A percentile compares a stretch with the other conserved stretches of the same genome.
phyloP scores from a whole-genome alignment of 2,888 invertebrate genomes.

The Drosophila prostipennis region DNA sequence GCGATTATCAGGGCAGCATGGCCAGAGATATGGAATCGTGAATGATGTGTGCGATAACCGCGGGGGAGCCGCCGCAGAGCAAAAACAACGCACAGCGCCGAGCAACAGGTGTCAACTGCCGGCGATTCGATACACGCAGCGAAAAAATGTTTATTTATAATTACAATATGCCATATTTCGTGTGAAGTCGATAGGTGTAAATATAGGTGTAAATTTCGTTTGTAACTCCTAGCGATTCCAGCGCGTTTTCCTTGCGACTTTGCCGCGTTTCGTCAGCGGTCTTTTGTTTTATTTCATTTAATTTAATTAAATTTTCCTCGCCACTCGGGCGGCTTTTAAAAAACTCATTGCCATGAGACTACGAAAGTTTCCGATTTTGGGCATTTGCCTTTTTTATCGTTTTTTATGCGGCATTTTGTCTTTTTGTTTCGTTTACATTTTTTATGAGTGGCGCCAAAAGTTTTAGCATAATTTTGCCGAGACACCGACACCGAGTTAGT shows the following conservation, averaged over 20 bases:
- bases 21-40: slow-evolving; percentile 28
- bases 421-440: slow-evolving; percentile 48
- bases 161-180: too few species aligned
- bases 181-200: too few species aligned
- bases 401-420: slow-evolving; percentile 7
- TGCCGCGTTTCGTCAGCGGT: neutral
- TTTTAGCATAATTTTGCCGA: slow-evolving; percentile 73
- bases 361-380: slow-evolving; percentile 23
- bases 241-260: slow-evolving; percentile 14
- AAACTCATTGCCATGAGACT: slow-evolving; percentile 14
- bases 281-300: too few species aligned
- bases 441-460: slow-evolving; percentile 76
- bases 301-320: too few species aligned
- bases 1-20: slow-evolving; percentile 28
- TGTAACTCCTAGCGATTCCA: neutral
- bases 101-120: slow-evolving; percentile 25
- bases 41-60: slow-evolving; percentile 34
- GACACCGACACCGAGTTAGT: slow-evolving; percentile 16
- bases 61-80: slow-evolving; percentile 11
- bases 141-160: neutral
- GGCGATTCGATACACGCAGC: slow-evolving; percentile 5
- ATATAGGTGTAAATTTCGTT: too few species aligned
- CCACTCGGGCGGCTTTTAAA: too few species aligned
- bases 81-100: neutral
- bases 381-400: slow-evolving; percentile 13